These are phyloP conservation scores for Coregonus sp. DNA, from an alignment of 2,797 vertebrate species.

Conservation along the genomic window DNA sequence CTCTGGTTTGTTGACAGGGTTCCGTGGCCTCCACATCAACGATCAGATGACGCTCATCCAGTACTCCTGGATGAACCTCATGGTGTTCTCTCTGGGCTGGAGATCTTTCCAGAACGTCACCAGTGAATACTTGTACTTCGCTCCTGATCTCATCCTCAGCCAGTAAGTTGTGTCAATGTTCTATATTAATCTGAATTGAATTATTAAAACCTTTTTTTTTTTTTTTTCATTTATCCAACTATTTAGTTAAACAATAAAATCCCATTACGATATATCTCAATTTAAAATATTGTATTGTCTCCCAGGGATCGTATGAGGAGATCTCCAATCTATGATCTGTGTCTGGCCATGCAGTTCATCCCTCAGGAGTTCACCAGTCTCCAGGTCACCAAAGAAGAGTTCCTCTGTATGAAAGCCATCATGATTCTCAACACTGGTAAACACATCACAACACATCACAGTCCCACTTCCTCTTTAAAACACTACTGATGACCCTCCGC, in stretches of 20 bases:
- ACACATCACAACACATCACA: neutral
- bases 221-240: neutral
- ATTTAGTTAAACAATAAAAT: neutral
- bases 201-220: neutral
- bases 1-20: slow-evolving; percentile 74
- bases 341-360: slow-evolving; percentile 93
- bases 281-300: neutral
- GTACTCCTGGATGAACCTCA: slow-evolving; percentile 98
- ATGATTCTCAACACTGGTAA: slow-evolving; percentile 94
- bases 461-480: too few relatives aligned
- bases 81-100: slow-evolving; percentile 97
- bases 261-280: too few relatives aligned
- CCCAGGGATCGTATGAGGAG: slow-evolving; percentile 91
- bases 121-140: slow-evolving; percentile 93
- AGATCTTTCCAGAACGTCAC: slow-evolving; percentile 94
- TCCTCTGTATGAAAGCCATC: slow-evolving; percentile 97
- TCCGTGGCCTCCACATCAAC: slow-evolving; percentile 92
- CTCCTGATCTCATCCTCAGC: slow-evolving; percentile 91
- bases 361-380: slow-evolving; percentile 94
- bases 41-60: slow-evolving; percentile 99
- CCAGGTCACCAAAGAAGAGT: slow-evolving; percentile 92
- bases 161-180: slow-evolving; percentile 83
- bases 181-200: neutral
- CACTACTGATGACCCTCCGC: neutral
- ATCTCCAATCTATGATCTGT: slow-evolving; percentile 91